These are phyloP conservation scores for Cataglyphis altisquamis DNA, from an alignment of 2,888 invertebrate genomes.

Conservation along the genomic window DNA sequence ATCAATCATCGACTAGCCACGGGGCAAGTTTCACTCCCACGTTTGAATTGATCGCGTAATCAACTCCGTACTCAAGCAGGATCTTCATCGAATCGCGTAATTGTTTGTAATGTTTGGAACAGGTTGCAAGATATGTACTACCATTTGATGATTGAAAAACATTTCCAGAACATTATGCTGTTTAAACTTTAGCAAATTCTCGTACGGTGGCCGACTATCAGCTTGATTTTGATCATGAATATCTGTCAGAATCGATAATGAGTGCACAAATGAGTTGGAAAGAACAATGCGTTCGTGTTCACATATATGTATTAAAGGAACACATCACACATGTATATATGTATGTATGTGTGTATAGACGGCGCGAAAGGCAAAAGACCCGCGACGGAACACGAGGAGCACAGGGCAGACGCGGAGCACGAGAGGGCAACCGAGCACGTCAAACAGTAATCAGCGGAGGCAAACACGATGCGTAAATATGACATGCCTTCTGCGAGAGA, in stretches of 20 bases:
- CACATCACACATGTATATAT: background rate
- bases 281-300: background rate
- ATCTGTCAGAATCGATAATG: conserved; percentile 34
- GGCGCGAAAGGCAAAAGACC: conserved; percentile 48
- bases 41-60: conserved; percentile 20
- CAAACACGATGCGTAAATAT: conserved; percentile 81
- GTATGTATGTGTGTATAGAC: background rate
- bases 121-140: background rate
- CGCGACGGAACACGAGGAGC: conserved; percentile 52
- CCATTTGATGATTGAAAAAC: background rate
- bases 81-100: conserved; percentile 31
- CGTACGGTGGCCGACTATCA: background rate
- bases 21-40: background rate
- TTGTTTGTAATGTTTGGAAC: conserved; percentile 21
- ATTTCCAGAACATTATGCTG: conserved; percentile 1
- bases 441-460: conserved; percentile 81
- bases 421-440: conserved; percentile 73
- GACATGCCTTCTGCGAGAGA: conserved; percentile 70
- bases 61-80: background rate
- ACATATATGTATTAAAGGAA: background rate
- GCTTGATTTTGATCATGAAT: conserved; percentile 30
- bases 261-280: conserved; percentile 4
- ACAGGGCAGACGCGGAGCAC: conserved; percentile 55
- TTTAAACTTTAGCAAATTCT: conserved; percentile 3
- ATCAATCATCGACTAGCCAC: conserved; percentile 9